Evolutionary conservation across 1,140 invertebrate species (phyloP).

Genomic region (Homarus americanus): DNA sequence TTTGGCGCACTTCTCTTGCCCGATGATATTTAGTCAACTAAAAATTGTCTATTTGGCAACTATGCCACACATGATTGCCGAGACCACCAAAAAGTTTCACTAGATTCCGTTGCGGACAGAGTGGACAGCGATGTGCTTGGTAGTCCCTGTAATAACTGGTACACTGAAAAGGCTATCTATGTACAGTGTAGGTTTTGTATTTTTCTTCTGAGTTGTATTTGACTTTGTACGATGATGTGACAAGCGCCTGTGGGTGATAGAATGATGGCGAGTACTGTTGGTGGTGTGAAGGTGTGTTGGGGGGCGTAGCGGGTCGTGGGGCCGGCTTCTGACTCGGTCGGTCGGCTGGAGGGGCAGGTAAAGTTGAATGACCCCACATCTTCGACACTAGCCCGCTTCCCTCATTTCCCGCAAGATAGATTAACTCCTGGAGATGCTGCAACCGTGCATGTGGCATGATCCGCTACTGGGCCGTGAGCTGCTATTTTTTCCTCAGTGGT

Average conservation of each 20-base stretch:
- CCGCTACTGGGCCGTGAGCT: not conserved
- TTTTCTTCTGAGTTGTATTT: not conserved
- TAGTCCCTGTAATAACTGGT: not conserved
- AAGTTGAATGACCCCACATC: slow-evolving; percentile 49
- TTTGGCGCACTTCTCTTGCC: too few species aligned
- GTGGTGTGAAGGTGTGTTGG: not conserved
- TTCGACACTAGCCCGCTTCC: not conserved
- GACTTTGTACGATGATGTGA: too few species aligned
- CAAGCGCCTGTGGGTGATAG: not conserved
- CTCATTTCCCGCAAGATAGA: not conserved
- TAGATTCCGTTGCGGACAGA: not conserved
- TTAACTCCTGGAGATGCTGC: not conserved
- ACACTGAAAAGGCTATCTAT: too few species aligned
- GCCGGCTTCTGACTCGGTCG: not conserved
- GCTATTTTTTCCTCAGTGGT: too few species aligned
- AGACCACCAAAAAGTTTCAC: not conserved
- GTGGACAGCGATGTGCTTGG: not conserved
- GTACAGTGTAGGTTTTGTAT: not conserved
- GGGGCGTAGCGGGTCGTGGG: slow-evolving; percentile 8
- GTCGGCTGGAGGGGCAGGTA: slow-evolving; percentile 36
- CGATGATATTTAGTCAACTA: too few species aligned
- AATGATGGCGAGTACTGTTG: not conserved
- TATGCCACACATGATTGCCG: too few species aligned
- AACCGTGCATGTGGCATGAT: not conserved
- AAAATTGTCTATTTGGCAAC: too few species aligned